These are phyloP conservation scores for Calyptommatus sinebrachiatus DNA, from an alignment of 2,113 vertebrate genomes.

Conservation along the genomic window DNA sequence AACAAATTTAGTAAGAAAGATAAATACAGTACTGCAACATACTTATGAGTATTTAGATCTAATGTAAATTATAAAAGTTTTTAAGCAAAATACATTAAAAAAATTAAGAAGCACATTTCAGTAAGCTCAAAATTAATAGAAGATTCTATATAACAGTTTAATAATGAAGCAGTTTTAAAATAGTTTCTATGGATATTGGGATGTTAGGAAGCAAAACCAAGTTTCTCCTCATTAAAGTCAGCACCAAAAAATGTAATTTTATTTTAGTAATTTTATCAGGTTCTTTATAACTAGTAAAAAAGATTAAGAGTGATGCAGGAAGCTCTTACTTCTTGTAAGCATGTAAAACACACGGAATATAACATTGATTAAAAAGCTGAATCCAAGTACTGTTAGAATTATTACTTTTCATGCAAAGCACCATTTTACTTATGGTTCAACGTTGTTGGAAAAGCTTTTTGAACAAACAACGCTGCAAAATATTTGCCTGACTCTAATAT, in stretches of 20 bases:
- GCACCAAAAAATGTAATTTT: conserved; percentile 12
- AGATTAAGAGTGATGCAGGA: background rate
- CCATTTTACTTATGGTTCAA: background rate
- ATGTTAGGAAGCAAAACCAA: background rate
- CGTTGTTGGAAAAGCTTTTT: background rate
- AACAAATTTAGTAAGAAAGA: background rate
- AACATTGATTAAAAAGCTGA: conserved; percentile 15
- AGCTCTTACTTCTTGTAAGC: conserved; percentile 1
- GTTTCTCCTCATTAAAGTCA: conserved; percentile 16
- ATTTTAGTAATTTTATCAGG: conserved; percentile 11
- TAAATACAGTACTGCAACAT: background rate
- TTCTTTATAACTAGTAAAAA: conserved; percentile 6
- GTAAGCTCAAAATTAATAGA: too few relatives aligned
- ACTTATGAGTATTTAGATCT: background rate
- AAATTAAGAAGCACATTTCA: background rate
- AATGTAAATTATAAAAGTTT: background rate
- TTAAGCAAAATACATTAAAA: background rate
- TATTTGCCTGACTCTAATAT: background rate
- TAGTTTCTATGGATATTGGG: background rate
- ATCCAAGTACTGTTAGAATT: conserved; percentile 11
- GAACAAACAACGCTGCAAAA: conserved; percentile 16
- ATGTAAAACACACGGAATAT: background rate
- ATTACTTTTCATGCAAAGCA: background rate
- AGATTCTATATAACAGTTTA: background rate
- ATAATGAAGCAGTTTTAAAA: background rate